phyloP scores from a whole-genome alignment of 2,113 vertebrate species.

The Malurus elegans region DNA sequence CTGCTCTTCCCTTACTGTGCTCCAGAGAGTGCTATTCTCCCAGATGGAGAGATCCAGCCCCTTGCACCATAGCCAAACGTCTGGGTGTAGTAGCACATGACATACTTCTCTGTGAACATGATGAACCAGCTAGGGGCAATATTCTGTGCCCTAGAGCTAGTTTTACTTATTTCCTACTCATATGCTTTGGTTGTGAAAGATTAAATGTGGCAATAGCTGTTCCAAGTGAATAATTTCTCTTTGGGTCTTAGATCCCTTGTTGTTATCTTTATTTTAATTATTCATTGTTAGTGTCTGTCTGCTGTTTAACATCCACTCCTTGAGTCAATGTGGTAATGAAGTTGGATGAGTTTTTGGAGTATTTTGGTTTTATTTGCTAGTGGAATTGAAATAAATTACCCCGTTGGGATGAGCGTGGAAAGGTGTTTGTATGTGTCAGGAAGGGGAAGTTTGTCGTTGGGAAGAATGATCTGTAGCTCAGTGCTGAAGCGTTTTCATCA shows the following conservation, averaged over 20 bases:
- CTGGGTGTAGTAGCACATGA: not conserved
- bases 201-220: not conserved
- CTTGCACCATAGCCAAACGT: not conserved
- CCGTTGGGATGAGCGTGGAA: not conserved
- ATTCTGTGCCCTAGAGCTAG: not conserved
- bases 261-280: constrained; percentile 24
- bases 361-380: not conserved
- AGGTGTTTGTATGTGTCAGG: not conserved
- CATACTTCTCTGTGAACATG: constrained; percentile 6
- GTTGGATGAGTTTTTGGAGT: not conserved
- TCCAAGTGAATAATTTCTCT: constrained; percentile 24
- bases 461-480: not conserved
- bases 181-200: not conserved
- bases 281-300: not conserved
- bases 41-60: not conserved
- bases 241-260: not conserved
- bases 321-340: accelerated
- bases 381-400: not conserved
- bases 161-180: constrained; percentile 26
- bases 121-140: constrained; percentile 31
- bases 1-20: constrained; percentile 23
- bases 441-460: not conserved
- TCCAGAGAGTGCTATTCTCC: constrained; percentile 69
- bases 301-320: not conserved
- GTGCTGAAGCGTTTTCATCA: not conserved